Base-by-base conservation (phyloP, 2,113 vertebrate genomes). In the Centropus bengalensis region DNA sequence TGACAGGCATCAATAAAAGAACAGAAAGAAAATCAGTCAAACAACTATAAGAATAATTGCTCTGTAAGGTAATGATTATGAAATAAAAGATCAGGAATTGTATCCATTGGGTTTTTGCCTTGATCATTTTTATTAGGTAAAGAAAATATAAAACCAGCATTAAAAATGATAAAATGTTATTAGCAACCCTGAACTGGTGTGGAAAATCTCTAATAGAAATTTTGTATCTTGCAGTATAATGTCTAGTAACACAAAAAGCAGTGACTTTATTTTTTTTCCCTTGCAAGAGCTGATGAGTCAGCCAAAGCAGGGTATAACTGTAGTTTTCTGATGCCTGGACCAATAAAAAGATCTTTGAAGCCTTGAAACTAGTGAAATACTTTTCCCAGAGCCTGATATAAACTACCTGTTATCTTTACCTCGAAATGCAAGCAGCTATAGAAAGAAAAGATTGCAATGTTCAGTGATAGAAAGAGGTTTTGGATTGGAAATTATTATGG, bases 371-470 rank as follows among this genome's bases (percentile, higher is more conserved):
- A 84, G 18, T 44, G 38, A 20, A 91, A 82, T 82, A 54, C 12
- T 10, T 83, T 91, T 95, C 19, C 47, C 73, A 88, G 56, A 71
- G 24, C 36, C 45, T 84, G 66, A 93, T 82, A 55, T 69, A 88
- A 93, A 66, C 60, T 81, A 21, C 69, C 44, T 81, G 19, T 89
- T 91, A 91, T 88, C 84, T 49, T 95, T 89, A 79, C 6, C 23
- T 30, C 21, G 70, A 76, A 95, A 81, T 49, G 33, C 8, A 92
- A 23, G 0, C 0, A 7, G 8, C 42, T 78, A 44, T 40, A 56
- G 60, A 86, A 81, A 56, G 40, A 52, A 32, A 88, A 88, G 33
- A 80, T 75, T 91, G 42, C 54, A 68, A 45, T 4, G 22, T 55
- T 83, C 52, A 56, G 6, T 33, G 13, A 88, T 8, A 76, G 44